Evolutionary conservation across 2,113 vertebrate genomes (phyloP).

Genomic region (Tapirus terrestris): DNA sequence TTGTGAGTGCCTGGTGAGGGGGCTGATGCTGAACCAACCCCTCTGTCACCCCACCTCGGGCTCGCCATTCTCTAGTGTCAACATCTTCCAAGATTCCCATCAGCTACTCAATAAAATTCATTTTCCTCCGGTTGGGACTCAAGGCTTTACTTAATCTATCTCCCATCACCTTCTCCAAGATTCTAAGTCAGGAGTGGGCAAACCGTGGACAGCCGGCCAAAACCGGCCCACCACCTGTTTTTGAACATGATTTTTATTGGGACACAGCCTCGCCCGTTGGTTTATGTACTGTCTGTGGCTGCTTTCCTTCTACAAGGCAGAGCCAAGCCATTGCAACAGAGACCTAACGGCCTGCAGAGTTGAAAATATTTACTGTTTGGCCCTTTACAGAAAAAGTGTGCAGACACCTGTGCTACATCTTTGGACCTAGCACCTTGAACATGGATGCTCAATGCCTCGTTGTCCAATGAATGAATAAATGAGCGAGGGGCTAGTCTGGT

Average conservation of each 20-base stretch:
- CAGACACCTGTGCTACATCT: neutral
- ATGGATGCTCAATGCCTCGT: neutral
- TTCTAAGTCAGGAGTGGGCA: neutral
- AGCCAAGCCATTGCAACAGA: neutral
- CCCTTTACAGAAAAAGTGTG: neutral
- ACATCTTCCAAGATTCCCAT: neutral
- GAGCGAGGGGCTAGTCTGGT: neutral
- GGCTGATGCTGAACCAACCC: neutral
- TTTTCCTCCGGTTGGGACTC: neutral
- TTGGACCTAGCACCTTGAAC: neutral
- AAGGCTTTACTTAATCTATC: neutral
- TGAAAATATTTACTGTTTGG: neutral
- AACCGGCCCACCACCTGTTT: neutral
- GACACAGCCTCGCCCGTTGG: fast-evolving
- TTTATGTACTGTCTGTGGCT: neutral
- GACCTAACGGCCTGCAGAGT: neutral
- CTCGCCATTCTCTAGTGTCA: neutral
- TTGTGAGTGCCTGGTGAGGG: neutral
- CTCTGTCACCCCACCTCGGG: fast-evolving
- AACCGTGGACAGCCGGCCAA: neutral
- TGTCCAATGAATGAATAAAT: neutral
- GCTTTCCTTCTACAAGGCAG: neutral
- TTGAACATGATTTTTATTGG: neutral
- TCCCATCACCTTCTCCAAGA: neutral
- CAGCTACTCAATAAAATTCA: neutral